These are phyloP conservation scores for Nothobranchius kuhntae DNA, from an alignment of 2,113 vertebrate species.

Conservation along the genomic window DNA sequence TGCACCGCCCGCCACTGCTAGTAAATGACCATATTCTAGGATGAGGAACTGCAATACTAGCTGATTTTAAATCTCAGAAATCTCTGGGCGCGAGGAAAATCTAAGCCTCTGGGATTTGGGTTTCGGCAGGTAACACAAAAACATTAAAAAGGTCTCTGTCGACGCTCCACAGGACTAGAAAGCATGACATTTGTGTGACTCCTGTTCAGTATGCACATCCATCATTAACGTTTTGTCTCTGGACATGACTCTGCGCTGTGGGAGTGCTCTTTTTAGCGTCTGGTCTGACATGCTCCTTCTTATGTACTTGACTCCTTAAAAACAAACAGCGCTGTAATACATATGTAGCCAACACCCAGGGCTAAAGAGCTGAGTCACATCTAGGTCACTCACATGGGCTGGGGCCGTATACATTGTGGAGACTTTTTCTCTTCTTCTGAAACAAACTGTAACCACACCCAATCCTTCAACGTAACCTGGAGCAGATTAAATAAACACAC, in stretches of 20 bases:
- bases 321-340: conserved; percentile 41
- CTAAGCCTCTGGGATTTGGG: not conserved
- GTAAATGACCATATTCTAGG: not conserved
- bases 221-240: conserved; percentile 31
- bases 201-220: not conserved
- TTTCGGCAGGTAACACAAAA: not conserved
- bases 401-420: conserved; percentile 45
- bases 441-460: conserved; percentile 54
- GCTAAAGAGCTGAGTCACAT: conserved; percentile 60
- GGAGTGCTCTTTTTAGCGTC: conserved; percentile 28
- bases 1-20: not conserved
- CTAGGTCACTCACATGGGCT: conserved; percentile 59
- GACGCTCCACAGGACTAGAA: conserved; percentile 6
- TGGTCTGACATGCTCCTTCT: conserved; percentile 23
- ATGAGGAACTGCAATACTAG: not conserved
- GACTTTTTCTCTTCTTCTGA: conserved; percentile 29
- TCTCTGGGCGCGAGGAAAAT: not conserved
- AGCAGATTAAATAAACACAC: too few relatives aligned
- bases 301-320: conserved; percentile 39
- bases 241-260: conserved; percentile 34
- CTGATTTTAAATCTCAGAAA: not conserved
- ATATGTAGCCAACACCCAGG: conserved; percentile 62
- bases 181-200: not conserved
- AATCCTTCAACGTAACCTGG: conserved; percentile 17
- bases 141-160: not conserved